These are phyloP conservation scores for Amblyraja radiata DNA, from an alignment of 2,797 vertebrate species.

Conservation along the genomic window DNA sequence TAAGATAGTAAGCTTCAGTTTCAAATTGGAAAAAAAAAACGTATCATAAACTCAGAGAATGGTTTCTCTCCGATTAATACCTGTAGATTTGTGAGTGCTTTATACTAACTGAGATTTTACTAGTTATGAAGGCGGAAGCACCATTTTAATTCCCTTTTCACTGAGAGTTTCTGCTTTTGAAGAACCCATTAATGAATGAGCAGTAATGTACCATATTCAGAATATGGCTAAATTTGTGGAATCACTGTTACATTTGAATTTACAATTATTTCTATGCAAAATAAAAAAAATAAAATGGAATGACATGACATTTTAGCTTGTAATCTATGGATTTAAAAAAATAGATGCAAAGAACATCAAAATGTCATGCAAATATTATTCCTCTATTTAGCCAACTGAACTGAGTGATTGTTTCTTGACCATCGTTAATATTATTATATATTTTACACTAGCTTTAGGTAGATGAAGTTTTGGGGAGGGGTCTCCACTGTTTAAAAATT, in stretches of 20 bases:
- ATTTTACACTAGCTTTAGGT: neutral
- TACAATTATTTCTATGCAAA: conserved; percentile 4
- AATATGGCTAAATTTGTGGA: conserved; percentile 27
- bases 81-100: neutral
- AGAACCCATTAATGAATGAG: conserved; percentile 33
- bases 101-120: conserved; percentile 18
- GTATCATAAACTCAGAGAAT: neutral
- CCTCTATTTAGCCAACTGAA: neutral
- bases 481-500: neutral
- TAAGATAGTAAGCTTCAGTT: neutral
- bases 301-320: neutral
- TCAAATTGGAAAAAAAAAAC: neutral
- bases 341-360: neutral
- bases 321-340: neutral
- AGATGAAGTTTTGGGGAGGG: neutral
- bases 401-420: neutral
- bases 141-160: conserved; percentile 31
- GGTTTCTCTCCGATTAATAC: neutral
- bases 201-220: conserved; percentile 30
- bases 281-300: conserved; percentile 21
- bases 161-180: neutral
- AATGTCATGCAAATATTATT: neutral
- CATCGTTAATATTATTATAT: neutral
- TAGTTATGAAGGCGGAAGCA: neutral
- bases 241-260: neutral